These are phyloP conservation scores for Scaptodrosophila latifasciaeformis DNA, from an alignment of 2,888 invertebrate species.

Conservation along the genomic window DNA sequence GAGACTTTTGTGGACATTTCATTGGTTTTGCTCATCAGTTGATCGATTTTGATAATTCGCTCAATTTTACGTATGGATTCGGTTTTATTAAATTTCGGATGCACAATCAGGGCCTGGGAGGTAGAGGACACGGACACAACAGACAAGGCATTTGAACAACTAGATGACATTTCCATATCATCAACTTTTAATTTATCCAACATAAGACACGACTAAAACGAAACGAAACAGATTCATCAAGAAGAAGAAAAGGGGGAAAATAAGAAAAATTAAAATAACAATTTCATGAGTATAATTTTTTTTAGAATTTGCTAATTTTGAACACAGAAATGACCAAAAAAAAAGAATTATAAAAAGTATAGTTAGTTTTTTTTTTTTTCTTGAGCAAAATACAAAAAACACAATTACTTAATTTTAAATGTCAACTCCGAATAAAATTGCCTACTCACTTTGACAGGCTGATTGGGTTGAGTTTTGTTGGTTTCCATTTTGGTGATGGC, in stretches of 20 bases:
- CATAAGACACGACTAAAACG: conserved; percentile 20
- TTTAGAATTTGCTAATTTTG: no score
- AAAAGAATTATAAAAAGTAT: conserved; percentile 9
- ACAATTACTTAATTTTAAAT: not conserved
- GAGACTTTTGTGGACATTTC: conserved; percentile 33
- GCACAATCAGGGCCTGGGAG: conserved; percentile 40
- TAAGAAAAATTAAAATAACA: conserved; percentile 7
- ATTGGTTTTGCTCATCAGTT: conserved; percentile 42
- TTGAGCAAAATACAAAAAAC: not conserved
- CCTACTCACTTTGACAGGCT: conserved; percentile 7
- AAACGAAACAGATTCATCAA: conserved; percentile 8
- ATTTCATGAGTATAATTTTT: no score
- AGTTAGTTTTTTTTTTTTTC: not conserved
- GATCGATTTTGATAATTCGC: conserved; percentile 43
- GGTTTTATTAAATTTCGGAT: conserved; percentile 47
- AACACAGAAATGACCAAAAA: not conserved
- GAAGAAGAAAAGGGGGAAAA: not conserved
- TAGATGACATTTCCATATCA: conserved; percentile 34
- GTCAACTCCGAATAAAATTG: no score
- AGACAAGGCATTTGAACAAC: conserved; percentile 16
- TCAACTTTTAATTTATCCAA: conserved; percentile 28
- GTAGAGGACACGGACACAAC: not conserved
- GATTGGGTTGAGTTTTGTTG: conserved; percentile 32
- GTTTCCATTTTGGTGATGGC: conserved; percentile 55
- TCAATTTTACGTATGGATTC: conserved; percentile 38